Evolutionary conservation across 2,888 invertebrate species (phyloP).

Genomic region (Morpho achilles): DNA sequence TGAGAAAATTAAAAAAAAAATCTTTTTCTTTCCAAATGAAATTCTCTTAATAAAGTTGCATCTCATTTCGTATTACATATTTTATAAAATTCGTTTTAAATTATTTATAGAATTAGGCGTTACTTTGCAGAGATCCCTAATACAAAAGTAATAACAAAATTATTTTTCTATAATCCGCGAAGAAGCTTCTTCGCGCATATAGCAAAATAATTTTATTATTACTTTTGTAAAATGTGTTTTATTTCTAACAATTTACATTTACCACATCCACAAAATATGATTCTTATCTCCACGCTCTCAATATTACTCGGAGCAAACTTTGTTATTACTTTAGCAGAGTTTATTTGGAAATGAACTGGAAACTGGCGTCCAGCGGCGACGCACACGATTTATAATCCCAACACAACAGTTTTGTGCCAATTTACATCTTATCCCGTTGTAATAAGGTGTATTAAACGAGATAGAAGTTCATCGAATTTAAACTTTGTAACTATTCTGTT

Average conservation of each 20-base stretch:
- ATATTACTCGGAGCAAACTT: conserved; percentile 60
- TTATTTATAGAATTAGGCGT: too few relatives aligned
- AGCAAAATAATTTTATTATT: too few relatives aligned
- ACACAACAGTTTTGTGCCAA: conserved; percentile 32
- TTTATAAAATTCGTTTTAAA: too few relatives aligned
- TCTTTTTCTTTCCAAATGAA: too few relatives aligned
- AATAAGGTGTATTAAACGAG: conserved; percentile 22
- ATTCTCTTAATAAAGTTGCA: too few relatives aligned
- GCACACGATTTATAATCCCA: conserved; percentile 51
- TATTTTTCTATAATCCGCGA: too few relatives aligned
- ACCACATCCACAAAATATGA: conserved; percentile 33
- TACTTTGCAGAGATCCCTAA: too few relatives aligned
- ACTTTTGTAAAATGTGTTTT: too few relatives aligned
- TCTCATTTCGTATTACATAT: too few relatives aligned
- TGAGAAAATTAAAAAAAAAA: too few relatives aligned
- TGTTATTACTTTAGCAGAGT: conserved; percentile 64
- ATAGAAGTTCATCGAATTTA: conserved; percentile 5
- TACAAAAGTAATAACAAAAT: too few relatives aligned
- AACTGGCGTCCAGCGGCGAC: conserved; percentile 54
- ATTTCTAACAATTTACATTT: not conserved
- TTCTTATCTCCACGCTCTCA: conserved; percentile 32
- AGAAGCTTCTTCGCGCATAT: too few relatives aligned
- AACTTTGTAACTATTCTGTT: conserved; percentile 8
- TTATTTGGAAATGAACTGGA: conserved; percentile 68
- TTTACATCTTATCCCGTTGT: conserved; percentile 35